Evolutionary conservation across 1,140 invertebrate genomes (phyloP).

Genomic region (Schlechtendalia chinensis): DNA sequence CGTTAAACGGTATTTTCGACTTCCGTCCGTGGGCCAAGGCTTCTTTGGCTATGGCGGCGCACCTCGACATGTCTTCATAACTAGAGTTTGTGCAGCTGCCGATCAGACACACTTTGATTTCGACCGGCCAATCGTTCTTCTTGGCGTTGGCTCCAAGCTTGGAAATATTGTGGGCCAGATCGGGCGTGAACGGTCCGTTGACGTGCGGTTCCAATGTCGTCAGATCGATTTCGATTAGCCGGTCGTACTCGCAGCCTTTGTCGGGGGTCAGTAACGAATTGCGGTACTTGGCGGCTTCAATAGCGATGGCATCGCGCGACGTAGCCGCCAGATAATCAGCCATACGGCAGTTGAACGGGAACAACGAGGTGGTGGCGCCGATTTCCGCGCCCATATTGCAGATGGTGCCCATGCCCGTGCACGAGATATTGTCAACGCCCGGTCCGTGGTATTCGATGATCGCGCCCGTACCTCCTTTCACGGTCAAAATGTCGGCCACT

Average conservation of each 20-base stretch:
- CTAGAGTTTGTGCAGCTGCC: conserved; percentile 99
- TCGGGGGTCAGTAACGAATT: conserved; percentile 78
- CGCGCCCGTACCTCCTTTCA: conserved; percentile 85
- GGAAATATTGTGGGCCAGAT: conserved; percentile 94
- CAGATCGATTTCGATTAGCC: conserved; percentile 74
- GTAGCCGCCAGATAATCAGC: conserved; percentile 90
- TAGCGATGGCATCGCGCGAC: conserved; percentile 73
- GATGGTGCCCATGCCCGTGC: conserved; percentile 97
- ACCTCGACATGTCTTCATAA: conserved; percentile 99
- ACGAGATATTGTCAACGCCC: conserved; percentile 96
- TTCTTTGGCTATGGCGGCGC: conserved; percentile 93
- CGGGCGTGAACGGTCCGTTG: conserved; percentile 98
- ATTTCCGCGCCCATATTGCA: conserved; percentile 99
- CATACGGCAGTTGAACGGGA: conserved; percentile 96
- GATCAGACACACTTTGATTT: conserved; percentile 94
- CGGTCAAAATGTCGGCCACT: conserved; percentile 59
- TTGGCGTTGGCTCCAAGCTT: conserved; percentile 79
- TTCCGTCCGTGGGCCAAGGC: conserved; percentile 91
- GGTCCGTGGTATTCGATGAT: conserved; percentile 98
- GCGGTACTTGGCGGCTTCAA: conserved; percentile 75
- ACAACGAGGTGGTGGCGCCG: conserved; percentile 97
- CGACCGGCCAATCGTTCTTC: conserved; percentile 91
- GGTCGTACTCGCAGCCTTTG: conserved; percentile 81
- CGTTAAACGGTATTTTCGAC: conserved; percentile 92
- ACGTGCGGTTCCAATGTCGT: conserved; percentile 92